Base-by-base conservation (phyloP, 92 coral and sea anemone genomes). In the Phymanthus crucifer region DNA sequence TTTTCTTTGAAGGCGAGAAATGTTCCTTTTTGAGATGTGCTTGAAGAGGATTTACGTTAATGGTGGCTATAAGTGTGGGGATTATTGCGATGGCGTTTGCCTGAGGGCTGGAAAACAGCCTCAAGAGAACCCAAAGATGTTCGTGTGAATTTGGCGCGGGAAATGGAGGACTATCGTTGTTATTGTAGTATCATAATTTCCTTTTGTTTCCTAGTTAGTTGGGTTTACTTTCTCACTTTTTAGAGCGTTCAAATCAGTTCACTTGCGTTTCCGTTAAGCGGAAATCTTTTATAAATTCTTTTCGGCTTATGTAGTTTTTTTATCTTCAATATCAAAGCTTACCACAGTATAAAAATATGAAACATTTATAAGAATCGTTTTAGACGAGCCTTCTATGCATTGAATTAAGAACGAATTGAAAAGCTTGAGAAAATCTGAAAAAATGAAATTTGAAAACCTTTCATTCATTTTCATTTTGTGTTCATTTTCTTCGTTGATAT, bases 261-360 rank as follows among this genome's bases (percentile, higher is more conserved):
- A 26, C 65, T 38, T n/a, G 38, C 32, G 33, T 77, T 77, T 70
- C 81, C 72, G 66, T 77, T 57, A 61, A 77, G 65, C 81, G 81
- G 81, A 61, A 77, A 77, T 77, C 40, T 11, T 27, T 61, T 61
- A 61, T 61, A 61, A 61, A 61, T 27, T 61, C 68, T 61, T 26
- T 61, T 61, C 29, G 32, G 12, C n/a, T n/a, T 61, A 6, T 61
- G 8, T 29, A 24, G 16, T 61, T 24, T 29, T 54, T 27, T 61
- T 61, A 24, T 61, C 29, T 61, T 29, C 68, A 34, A 61, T 61
- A 61, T 61, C 32, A 61, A 54, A 54, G 68, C 32, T 38, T 48
- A 71, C 75, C 75, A 48, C 75, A 23, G 36, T 23, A 71, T 38
- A 71, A 71, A 71, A 71, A 71, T 14, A 71, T 71, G 29, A 71